phyloP scores from a whole-genome alignment of 2,888 invertebrate species.

The Melieria picta region DNA sequence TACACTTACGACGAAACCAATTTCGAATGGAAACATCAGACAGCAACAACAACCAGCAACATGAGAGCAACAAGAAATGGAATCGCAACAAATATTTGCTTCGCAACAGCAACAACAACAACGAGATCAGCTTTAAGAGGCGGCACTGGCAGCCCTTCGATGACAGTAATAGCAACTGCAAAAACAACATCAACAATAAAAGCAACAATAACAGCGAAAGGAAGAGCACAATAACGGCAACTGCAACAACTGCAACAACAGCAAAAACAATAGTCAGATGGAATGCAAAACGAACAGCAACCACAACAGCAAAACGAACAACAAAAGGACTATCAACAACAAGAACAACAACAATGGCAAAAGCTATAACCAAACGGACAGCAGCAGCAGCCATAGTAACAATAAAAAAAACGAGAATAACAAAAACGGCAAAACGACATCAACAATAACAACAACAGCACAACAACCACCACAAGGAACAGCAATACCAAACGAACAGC shows the following conservation, averaged over 20 bases:
- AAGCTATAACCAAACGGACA: neutral
- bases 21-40: neutral
- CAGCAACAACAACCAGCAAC: too few species aligned
- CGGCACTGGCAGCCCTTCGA: too few species aligned
- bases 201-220: too few species aligned
- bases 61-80: too few species aligned
- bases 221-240: too few species aligned
- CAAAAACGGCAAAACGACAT: neutral
- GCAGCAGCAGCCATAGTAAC: neutral
- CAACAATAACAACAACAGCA: neutral
- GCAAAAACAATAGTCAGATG: neutral
- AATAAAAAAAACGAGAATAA: neutral
- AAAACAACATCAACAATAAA: too few species aligned
- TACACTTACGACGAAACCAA: neutral
- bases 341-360: neutral
- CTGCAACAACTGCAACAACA: too few species aligned
- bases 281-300: constrained; percentile 8
- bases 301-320: neutral
- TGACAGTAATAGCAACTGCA: too few species aligned
- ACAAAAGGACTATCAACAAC: neutral
- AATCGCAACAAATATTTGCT: too few species aligned
- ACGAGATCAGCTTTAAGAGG: too few species aligned
- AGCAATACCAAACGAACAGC: neutral
- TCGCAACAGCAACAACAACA: too few species aligned
- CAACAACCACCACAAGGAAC: neutral